These are phyloP conservation scores for Brachycybe producta DNA, from an alignment of 2,888 invertebrate genomes.

Conservation along the genomic window DNA sequence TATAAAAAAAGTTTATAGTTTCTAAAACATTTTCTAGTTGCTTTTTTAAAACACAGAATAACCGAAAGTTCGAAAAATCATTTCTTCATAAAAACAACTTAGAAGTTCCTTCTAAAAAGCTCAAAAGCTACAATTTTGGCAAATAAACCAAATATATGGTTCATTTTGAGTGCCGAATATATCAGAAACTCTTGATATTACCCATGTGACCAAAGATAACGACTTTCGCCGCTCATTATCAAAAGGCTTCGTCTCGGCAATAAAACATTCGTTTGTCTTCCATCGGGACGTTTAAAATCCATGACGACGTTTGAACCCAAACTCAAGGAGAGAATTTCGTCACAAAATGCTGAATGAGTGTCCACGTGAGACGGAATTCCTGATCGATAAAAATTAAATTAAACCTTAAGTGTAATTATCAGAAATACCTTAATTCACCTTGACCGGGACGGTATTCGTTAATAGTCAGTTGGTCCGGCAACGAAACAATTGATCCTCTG, in stretches of 20 bases:
- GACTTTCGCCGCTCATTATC: slow-evolving; percentile 61
- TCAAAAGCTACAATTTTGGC: too few relatives aligned
- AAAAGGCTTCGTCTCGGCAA: slow-evolving; percentile 59
- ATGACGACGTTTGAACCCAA: slow-evolving; percentile 68
- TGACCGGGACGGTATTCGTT: slow-evolving; percentile 75
- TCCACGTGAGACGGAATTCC: slow-evolving; percentile 93
- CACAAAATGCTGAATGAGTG: slow-evolving; percentile 85
- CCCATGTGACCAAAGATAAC: slow-evolving; percentile 74
- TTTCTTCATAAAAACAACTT: too few relatives aligned
- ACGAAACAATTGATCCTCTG: slow-evolving; percentile 32
- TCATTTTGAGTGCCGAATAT: too few relatives aligned
- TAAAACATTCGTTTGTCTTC: slow-evolving; percentile 45
- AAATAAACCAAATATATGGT: too few relatives aligned
- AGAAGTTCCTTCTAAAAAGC: too few relatives aligned
- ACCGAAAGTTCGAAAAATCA: too few relatives aligned
- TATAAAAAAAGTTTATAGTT: too few relatives aligned
- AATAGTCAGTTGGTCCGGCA: slow-evolving; percentile 71
- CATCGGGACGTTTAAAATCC: slow-evolving; percentile 63
- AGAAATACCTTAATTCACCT: slow-evolving; percentile 41
- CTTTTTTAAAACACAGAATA: too few relatives aligned
- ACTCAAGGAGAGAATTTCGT: slow-evolving; percentile 74
- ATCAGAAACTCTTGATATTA: too few relatives aligned
- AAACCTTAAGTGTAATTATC: background rate
- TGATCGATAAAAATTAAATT: slow-evolving; percentile 28
- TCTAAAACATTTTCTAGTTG: too few relatives aligned